Evolutionary conservation across 2,888 invertebrate species (phyloP).

Genomic region (Muscina levida): DNA sequence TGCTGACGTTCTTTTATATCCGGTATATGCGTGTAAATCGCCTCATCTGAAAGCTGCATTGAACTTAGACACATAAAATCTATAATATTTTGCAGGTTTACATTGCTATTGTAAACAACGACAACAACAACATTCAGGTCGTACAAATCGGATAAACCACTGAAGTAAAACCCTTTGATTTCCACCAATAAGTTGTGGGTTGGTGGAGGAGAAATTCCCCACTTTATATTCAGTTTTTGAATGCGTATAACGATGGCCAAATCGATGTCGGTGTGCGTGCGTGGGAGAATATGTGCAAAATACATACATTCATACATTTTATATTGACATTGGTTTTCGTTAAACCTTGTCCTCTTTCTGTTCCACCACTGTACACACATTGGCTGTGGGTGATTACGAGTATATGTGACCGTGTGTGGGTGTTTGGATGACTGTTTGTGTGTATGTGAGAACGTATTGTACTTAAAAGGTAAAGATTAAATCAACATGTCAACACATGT

Average conservation of each 20-base stretch:
- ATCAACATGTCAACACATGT: constrained; percentile 59
- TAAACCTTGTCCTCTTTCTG: constrained; percentile 10
- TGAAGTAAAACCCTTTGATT: constrained; percentile 2
- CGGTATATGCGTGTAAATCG: neutral
- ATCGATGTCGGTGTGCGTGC: neutral
- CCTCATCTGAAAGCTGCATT: neutral
- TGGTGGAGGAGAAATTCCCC: no score
- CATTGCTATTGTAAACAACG: constrained; percentile 12
- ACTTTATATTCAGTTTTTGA: no score
- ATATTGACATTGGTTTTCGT: constrained; percentile 28
- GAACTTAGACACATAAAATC: neutral
- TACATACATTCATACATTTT: constrained; percentile 1
- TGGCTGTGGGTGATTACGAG: neutral
- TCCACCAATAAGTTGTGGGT: constrained; percentile 1
- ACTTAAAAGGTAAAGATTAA: constrained; percentile 52
- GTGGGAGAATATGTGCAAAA: neutral
- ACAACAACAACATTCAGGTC: neutral
- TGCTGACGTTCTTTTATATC: neutral
- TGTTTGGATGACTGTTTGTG: constrained; percentile 1
- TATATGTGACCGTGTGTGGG: neutral
- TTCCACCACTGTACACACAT: constrained; percentile 15
- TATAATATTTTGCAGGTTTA: constrained; percentile 40
- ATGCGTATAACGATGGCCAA: neutral
- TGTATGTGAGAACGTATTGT: constrained; percentile 26
- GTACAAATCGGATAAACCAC: neutral